These are phyloP conservation scores for Stenolophus ochropezus DNA, from an alignment of 2,888 invertebrate species.

Conservation along the genomic window DNA sequence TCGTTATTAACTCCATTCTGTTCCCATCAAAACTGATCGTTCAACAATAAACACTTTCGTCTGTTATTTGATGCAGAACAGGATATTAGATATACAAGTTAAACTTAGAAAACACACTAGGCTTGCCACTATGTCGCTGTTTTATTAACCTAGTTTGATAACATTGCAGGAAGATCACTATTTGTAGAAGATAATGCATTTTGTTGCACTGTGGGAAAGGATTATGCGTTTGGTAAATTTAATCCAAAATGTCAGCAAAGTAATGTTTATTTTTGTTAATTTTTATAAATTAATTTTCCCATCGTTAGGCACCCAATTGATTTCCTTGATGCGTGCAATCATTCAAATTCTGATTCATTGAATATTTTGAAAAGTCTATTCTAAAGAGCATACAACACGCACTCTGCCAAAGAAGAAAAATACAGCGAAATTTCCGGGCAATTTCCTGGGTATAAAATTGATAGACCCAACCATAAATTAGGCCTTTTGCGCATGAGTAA, in stretches of 20 bases:
- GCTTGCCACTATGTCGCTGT: not conserved
- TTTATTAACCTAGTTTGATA: slow-evolving; percentile 20
- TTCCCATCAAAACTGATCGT: no score
- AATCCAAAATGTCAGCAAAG: no score
- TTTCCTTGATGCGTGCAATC: no score
- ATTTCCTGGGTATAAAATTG: slow-evolving; percentile 20
- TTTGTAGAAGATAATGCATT: not conserved
- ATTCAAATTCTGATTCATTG: not conserved
- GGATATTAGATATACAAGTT: slow-evolving; percentile 4
- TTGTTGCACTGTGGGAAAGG: not conserved
- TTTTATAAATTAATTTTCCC: no score
- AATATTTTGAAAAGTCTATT: not conserved
- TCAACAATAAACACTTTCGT: no score
- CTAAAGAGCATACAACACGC: not conserved
- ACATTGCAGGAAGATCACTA: not conserved
- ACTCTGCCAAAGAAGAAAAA: not conserved
- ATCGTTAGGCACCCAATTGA: no score
- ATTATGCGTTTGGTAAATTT: no score
- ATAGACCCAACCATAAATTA: slow-evolving; percentile 14
- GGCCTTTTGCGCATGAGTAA: not conserved
- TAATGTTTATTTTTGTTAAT: no score
- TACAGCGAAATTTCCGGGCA: slow-evolving; percentile 26
- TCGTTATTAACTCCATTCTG: no score
- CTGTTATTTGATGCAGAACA: not conserved
- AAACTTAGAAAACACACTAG: not conserved